Base-by-base conservation (phyloP, 2,797 vertebrate genomes). In the Liasis olivaceus region DNA sequence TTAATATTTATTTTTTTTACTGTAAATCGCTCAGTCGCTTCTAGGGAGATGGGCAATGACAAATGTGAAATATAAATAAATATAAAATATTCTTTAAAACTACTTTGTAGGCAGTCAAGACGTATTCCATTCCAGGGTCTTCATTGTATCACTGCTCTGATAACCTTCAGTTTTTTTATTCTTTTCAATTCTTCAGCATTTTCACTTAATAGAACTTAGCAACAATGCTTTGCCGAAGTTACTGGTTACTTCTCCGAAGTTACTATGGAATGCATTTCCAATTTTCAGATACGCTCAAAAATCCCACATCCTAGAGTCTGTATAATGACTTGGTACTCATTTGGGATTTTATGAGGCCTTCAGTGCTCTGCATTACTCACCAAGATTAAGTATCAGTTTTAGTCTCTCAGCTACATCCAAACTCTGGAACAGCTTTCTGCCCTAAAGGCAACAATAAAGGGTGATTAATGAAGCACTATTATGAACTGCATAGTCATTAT, bases 331-430 rank as follows among this genome's bases (percentile, higher is more conserved):
- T 22, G 0, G 92, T 54, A 89, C 13, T 5, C 89, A 28, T 66
- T 62, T 92, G 5, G 36, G 94, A 96, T 85, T 2, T 17, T 89
- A 28, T 90, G 90, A 89, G 64, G 0, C 51, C 81, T 94, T 94
- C 91, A 22, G 47, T 36, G 66, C 15, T 54, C 72, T 51, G 2
- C 64, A 91, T 92, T 90, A 98, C 98, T 98, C 97, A 99, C 99
- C 99, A 95, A 99, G 97, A 91, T 96, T 99, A 91, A 99, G 97
- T 93, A 99, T 98, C 96, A 99, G 99, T 96, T 99, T 99, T 94
- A 99, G 47, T 96, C 98, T 98, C 97, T 99, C 98, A 72, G 98
- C 98, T 97, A 99, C 98, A 92, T 99, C 98, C 95, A 99, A 98
- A 95, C 98, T 99, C 94, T 99, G 99, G 96, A 99, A 98, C 92